A percentile compares a stretch with the other conserved stretches of the same genome.
phyloP scores from a whole-genome alignment of 2,888 invertebrate species.

The Plebejus melissa region DNA sequence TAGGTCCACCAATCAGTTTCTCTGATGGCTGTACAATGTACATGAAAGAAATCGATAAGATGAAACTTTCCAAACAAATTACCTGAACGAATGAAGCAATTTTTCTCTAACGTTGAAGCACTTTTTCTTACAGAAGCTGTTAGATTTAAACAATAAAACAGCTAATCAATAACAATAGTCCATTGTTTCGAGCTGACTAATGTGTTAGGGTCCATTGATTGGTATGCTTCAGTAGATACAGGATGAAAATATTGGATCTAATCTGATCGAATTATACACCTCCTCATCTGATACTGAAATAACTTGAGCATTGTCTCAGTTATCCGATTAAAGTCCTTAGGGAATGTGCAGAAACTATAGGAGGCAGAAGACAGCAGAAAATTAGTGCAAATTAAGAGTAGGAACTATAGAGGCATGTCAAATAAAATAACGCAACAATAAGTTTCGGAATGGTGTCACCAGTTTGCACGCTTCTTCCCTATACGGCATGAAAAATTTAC shows the following conservation, averaged over 20 bases:
- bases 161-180: constrained; percentile 29
- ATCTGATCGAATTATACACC: constrained; percentile 11
- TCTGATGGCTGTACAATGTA: background rate
- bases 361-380: background rate
- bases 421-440: too few relatives aligned
- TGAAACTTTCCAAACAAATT: background rate
- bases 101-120: background rate
- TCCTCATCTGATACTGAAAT: constrained; percentile 5
- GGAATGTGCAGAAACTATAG: background rate
- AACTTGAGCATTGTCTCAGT: background rate
- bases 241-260: constrained; percentile 15
- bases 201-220: constrained; percentile 28
- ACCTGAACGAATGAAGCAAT: background rate
- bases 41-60: background rate
- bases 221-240: constrained; percentile 26
- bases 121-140: constrained; percentile 19
- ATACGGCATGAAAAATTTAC: background rate
- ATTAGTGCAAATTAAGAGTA: background rate
- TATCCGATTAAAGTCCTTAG: background rate
- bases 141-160: constrained; percentile 26
- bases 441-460: too few relatives aligned
- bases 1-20: background rate
- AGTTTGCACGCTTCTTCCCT: too few relatives aligned
- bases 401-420: too few relatives aligned
- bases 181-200: constrained; percentile 26